A percentile compares a stretch with the other conserved stretches of the same genome.
Evolutionary conservation across 2,113 vertebrate genomes (phyloP).

Genomic region (Motacilla alba): DNA sequence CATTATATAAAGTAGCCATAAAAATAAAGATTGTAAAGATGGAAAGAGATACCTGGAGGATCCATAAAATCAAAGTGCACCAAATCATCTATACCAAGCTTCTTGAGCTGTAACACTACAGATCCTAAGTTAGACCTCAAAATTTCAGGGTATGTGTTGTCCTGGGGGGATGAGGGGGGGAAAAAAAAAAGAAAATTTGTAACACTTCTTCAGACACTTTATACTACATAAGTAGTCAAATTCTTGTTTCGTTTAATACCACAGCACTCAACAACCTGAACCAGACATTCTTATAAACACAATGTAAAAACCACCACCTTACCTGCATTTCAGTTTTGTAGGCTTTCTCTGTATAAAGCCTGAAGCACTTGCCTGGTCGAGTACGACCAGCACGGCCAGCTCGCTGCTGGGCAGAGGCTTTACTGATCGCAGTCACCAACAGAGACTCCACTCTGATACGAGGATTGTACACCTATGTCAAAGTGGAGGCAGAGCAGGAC

Average conservation of each 20-base stretch:
- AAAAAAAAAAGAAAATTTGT: not conserved
- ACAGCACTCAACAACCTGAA: not conserved
- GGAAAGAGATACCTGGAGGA: conserved; percentile 85
- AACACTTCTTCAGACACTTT: not conserved
- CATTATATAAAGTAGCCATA: not conserved
- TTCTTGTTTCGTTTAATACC: not conserved
- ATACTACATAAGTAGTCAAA: not conserved
- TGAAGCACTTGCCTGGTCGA: conserved; percentile 92
- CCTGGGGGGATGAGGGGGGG: conserved; percentile 64
- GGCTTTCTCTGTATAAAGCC: conserved; percentile 95
- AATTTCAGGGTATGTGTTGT: conserved; percentile 98
- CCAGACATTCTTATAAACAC: fast-evolving
- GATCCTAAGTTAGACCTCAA: conserved; percentile 93
- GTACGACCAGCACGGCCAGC: conserved; percentile 96
- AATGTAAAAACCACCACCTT: not conserved
- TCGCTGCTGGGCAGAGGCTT: conserved; percentile 97
- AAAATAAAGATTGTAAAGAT: not conserved
- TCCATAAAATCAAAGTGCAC: conserved; percentile 99
- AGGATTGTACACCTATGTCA: conserved; percentile 93
- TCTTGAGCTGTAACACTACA: conserved; percentile 94
- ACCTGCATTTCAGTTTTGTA: conserved; percentile 99
- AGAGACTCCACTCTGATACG: conserved; percentile 96
- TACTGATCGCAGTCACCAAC: conserved; percentile 96
- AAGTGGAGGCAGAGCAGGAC: not conserved
- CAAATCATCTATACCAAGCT: conserved; percentile 96